Base-by-base conservation (phyloP, 1,140 invertebrate species). In the Scaptomyza hsui region DNA sequence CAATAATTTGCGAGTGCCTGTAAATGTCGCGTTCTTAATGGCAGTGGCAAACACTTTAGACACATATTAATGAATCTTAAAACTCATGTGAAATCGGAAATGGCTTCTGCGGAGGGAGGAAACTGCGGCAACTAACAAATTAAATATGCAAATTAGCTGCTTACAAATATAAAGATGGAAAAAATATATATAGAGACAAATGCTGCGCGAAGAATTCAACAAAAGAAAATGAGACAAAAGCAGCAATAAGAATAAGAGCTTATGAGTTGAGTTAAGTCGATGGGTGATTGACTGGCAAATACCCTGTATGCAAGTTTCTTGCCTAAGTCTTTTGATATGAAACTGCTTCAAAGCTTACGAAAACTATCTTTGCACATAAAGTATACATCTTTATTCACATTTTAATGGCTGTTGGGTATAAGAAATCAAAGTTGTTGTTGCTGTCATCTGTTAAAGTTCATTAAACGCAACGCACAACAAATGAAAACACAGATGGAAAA, bases 61-160 rank as follows among this genome's bases (percentile, higher is more conserved):
- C 61, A 49, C 62, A 7, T 29, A 59, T 37, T 68, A 62, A 59
- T 73, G 61, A 73, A 48, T 62, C 7, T 42, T 16, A 57, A 57
- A 55, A 39, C 35, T 37, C 41, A 61, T 62, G 60, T 44, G 26
- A 47, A 48, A 61, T 64, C 63, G 78, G 68, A 76, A 72, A 75
- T 64, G 35, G 44, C 29, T 41, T 56, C 21, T 60, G 24, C n/a
- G n/a, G 7, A 13, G 10, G 44, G 15, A 18, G 21, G 29, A 21
- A 29, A n/a, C 21, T 41, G 41, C 15, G 63, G 44, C 26, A 29
- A 29, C 68, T 32, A 51, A 70, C 65, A 76, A 89, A 88, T 88
- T 88, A 88, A 72, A 76, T 51, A 88, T 88, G 82, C 67, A 89
- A 88, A 88, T 88, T 55, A 82, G 64, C 18, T 26, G 63, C 59